Percentiles rank a stretch among this genome's conserved stretches.
These are phyloP conservation scores for Alviniconcha marisindica DNA, from an alignment of 1,140 invertebrate species.

Conservation along the genomic window DNA sequence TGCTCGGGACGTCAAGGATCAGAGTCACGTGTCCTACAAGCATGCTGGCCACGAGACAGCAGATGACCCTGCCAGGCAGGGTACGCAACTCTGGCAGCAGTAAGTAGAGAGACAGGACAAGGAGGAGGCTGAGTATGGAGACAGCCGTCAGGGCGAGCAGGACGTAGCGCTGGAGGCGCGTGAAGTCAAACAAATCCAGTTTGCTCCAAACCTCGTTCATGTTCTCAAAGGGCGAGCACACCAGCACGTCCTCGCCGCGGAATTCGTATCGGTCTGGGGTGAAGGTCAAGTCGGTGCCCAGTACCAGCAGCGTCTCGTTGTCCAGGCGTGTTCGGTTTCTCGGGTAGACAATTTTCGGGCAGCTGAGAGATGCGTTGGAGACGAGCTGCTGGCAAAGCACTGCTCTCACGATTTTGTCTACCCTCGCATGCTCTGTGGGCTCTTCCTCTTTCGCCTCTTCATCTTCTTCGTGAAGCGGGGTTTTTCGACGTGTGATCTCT, in stretches of 20 bases:
- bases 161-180: background rate
- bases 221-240: constrained; percentile 9
- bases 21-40: background rate
- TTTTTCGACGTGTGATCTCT: background rate
- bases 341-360: background rate
- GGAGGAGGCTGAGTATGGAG: background rate
- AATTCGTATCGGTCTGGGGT: background rate
- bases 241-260: background rate
- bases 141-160: background rate
- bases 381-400: background rate
- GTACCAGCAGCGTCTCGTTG: background rate
- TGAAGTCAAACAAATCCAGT: constrained; percentile 7
- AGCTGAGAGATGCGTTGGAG: background rate
- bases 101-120: background rate
- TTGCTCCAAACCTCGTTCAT: background rate
- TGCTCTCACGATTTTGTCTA: background rate
- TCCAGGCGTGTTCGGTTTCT: background rate
- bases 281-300: background rate
- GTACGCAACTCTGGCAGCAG: constrained; percentile 12
- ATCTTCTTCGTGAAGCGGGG: background rate
- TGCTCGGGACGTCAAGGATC: background rate
- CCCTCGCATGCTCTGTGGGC: background rate
- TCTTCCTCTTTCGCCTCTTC: background rate
- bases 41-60: background rate
- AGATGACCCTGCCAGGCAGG: constrained; percentile 6